Base-by-base conservation (phyloP, 2,888 invertebrate species). In the Imbricaverruca yamaguchii region DNA sequence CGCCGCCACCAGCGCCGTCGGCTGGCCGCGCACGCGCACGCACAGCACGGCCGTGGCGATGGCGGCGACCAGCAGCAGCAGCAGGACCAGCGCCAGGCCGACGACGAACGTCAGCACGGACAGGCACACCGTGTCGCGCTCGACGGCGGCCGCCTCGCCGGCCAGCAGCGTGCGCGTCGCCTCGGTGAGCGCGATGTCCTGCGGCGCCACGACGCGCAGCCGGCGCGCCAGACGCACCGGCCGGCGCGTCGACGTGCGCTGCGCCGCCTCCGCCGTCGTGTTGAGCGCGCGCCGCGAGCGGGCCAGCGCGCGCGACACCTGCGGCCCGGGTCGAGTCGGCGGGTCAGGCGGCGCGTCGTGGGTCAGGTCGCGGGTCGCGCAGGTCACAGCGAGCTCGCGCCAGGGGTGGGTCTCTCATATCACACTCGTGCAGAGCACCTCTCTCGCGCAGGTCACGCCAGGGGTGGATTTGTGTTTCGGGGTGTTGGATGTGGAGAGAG, bases 171-270 rank as follows among this genome's bases (percentile, higher is more conserved):
- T 80, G 79, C 80, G 61, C 79, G 79, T 25, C n/a, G 59, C 69
- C 69, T 69, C 69, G 13, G 69, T 69, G 15, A 82, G 59, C 82
- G 88, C 89, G 80, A 93, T 86, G 84, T 93, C 93, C 85, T 93
- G 92, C 4, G 92, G 91, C 84, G 92, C 89, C 56, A 93, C 90
- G 3, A 93, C 92, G 83, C 90, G 89, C 82, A 93, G 88, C 78
- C 91, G 90, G 85, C 92, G 92, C 23, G 90, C 90, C 84, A 93
- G 90, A 53, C 90, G 90, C 0, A 92, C 89, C 0, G 91, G 89
- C 65, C 80, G 79, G 80, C 87, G n/a, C 89, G 81, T 82, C 90
- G 89, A 82, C 89, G 87, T 82, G 89, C n/a, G 67, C 56, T 61
- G n/a, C 25, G 11, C 81, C 79, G 59, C 81, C 82, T 25, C 82